phyloP scores from a whole-genome alignment of 2,888 invertebrate species.

The Scaptomyza flava region DNA sequence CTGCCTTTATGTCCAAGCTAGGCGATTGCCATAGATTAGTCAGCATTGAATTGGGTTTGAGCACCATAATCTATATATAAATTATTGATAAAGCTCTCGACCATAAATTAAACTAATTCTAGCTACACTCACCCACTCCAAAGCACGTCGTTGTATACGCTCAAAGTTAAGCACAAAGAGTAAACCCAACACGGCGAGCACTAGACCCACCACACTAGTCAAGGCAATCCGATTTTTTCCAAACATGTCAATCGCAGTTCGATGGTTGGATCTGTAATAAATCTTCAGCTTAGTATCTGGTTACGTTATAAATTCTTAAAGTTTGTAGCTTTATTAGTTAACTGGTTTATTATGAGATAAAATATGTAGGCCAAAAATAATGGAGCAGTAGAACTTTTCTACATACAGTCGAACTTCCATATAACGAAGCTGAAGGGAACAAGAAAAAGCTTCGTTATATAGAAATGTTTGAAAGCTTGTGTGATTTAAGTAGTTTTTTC shows the following conservation, averaged over 20 bases:
- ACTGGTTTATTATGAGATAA: slow-evolving; percentile 14
- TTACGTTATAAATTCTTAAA: background rate
- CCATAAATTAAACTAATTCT: background rate
- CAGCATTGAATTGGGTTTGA: slow-evolving; percentile 86
- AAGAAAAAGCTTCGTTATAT: no score
- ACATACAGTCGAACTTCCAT: no score
- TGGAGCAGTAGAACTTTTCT: background rate
- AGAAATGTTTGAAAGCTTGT: no score
- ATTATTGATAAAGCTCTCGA: no score
- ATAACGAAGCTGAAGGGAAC: no score
- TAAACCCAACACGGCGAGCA: slow-evolving; percentile 44
- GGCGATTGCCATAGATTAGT: slow-evolving; percentile 87
- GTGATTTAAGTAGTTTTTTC: no score
- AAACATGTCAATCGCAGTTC: slow-evolving; percentile 47
- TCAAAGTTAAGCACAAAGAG: slow-evolving; percentile 55
- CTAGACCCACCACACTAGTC: slow-evolving; percentile 52
- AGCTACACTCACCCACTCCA: slow-evolving; percentile 51
- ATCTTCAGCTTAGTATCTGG: background rate
- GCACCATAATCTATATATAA: slow-evolving; percentile 86
- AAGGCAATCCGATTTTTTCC: slow-evolving; percentile 61
- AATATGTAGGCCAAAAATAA: background rate
- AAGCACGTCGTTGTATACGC: slow-evolving; percentile 43
- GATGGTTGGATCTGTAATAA: slow-evolving; percentile 25
- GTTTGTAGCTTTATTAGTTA: background rate
- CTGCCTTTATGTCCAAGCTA: slow-evolving; percentile 86